Evolutionary conservation across 2,888 invertebrate genomes (phyloP).

Genomic region (Drosophila mettleri): DNA sequence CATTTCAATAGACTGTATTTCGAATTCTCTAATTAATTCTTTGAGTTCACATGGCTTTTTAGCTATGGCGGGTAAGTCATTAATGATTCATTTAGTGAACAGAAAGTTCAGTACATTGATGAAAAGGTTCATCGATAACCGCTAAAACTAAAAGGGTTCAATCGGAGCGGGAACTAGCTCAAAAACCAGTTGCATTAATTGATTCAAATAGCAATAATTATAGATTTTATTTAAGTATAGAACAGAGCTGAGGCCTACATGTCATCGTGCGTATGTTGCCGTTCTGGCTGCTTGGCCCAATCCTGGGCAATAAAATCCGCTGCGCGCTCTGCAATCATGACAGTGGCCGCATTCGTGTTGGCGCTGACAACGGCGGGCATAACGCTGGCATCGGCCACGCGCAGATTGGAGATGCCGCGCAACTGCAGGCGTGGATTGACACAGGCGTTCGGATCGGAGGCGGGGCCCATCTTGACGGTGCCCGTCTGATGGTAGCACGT

Average conservation of each 20-base stretch:
- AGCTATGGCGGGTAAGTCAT: slow-evolving; percentile 3
- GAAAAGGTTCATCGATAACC: not conserved
- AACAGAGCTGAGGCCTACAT: slow-evolving; percentile 14
- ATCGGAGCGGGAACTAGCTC: not conserved
- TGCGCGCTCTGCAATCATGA: slow-evolving; percentile 94
- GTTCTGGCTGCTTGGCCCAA: slow-evolving; percentile 51
- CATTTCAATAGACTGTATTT: not conserved
- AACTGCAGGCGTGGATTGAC: slow-evolving; percentile 89
- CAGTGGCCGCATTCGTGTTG: slow-evolving; percentile 93
- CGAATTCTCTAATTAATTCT: slow-evolving; percentile 6
- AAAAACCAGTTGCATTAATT: too few relatives aligned
- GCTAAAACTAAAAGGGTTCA: not conserved
- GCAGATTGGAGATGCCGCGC: slow-evolving; percentile 87
- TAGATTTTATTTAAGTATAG: not conserved
- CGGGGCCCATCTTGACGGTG: slow-evolving; percentile 90
- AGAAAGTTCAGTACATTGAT: not conserved
- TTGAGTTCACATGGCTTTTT: slow-evolving; percentile 7
- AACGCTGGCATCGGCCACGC: slow-evolving; percentile 91
- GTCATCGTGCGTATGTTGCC: slow-evolving; percentile 35
- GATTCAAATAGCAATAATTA: not conserved
- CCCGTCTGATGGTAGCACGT: slow-evolving; percentile 90
- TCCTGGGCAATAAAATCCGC: slow-evolving; percentile 86
- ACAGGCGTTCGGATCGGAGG: slow-evolving; percentile 87
- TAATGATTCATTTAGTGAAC: not conserved
- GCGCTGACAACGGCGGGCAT: slow-evolving; percentile 92